A percentile compares a stretch with the other conserved stretches of the same genome.
phyloP scores from a whole-genome alignment of 2,113 vertebrate species.

The Hippolais icterina region DNA sequence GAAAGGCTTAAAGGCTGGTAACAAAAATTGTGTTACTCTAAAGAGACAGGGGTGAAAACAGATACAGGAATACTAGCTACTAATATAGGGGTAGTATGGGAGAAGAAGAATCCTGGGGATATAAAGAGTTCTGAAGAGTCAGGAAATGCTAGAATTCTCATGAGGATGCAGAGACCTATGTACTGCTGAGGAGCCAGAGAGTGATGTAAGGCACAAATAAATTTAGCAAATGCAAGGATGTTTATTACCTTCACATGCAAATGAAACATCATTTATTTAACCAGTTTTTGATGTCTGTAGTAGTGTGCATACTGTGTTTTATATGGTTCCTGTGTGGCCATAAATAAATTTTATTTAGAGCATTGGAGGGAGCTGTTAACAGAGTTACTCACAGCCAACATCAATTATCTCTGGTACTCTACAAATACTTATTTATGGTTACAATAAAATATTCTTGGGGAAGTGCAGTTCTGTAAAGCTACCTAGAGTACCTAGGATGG shows the following conservation, averaged over 20 bases:
- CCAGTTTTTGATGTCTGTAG: constrained; percentile 46
- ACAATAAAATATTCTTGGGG: constrained; percentile 16
- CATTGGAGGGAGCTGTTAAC: constrained; percentile 22
- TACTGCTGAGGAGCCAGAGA: not conserved
- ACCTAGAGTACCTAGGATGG: not conserved
- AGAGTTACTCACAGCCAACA: constrained; percentile 26
- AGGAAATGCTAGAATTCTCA: not conserved
- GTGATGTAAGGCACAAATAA: not conserved
- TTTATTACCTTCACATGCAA: constrained; percentile 49
- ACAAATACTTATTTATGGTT: constrained; percentile 43
- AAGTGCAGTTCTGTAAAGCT: constrained; percentile 8
- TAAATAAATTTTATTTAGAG: constrained; percentile 60
- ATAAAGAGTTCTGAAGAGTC: not conserved
- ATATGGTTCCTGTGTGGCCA: constrained; percentile 26
- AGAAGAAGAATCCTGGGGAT: not conserved
- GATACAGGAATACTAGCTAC: not conserved
- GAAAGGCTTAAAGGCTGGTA: not conserved
- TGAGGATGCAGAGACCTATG: not conserved
- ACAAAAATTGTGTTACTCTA: not conserved
- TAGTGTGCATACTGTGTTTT: not conserved
- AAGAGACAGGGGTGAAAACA: not conserved
- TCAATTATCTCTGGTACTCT: constrained; percentile 46
- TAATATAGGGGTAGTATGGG: not conserved
- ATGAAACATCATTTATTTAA: constrained; percentile 56
- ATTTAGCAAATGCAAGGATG: constrained; percentile 12